Percentiles rank a stretch among this genome's conserved stretches.
These are phyloP conservation scores for Synchiropus splendidus DNA, from an alignment of 2,113 vertebrate species.

Conservation along the genomic window DNA sequence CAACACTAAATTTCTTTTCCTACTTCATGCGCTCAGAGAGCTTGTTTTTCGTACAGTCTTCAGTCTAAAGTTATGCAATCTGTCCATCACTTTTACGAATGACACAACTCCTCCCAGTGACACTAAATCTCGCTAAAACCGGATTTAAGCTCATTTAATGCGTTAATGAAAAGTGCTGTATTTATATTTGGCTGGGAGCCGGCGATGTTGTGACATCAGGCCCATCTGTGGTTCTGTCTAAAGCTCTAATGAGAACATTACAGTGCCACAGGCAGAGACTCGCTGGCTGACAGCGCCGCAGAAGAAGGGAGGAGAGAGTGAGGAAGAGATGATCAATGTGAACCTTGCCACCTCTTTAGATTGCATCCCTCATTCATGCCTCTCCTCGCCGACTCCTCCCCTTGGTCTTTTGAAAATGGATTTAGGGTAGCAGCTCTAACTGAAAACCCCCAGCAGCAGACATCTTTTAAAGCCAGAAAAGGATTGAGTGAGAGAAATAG, in stretches of 20 bases:
- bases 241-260: conserved; percentile 48
- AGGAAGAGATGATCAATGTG: conserved; percentile 35
- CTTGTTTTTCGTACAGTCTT: no score
- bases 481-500: no score
- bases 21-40: no score
- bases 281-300: neutral
- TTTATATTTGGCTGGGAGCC: conserved; percentile 33
- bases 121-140: conserved; percentile 41
- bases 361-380: neutral
- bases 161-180: conserved; percentile 46
- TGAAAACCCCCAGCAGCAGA: no score
- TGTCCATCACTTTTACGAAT: conserved; percentile 19
- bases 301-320: conserved; percentile 1
- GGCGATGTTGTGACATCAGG: conserved; percentile 38
- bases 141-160: conserved; percentile 40
- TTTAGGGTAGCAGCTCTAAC: no score
- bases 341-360: conserved; percentile 10
- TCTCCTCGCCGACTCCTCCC: neutral
- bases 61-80: conserved; percentile 6
- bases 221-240: conserved; percentile 44
- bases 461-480: no score
- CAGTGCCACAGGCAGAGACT: conserved; percentile 25
- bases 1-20: no score
- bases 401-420: no score
- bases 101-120: conserved; percentile 27